Evolutionary conservation across 1,140 invertebrate genomes (phyloP).

Genomic region (Metaphire vulgaris): DNA sequence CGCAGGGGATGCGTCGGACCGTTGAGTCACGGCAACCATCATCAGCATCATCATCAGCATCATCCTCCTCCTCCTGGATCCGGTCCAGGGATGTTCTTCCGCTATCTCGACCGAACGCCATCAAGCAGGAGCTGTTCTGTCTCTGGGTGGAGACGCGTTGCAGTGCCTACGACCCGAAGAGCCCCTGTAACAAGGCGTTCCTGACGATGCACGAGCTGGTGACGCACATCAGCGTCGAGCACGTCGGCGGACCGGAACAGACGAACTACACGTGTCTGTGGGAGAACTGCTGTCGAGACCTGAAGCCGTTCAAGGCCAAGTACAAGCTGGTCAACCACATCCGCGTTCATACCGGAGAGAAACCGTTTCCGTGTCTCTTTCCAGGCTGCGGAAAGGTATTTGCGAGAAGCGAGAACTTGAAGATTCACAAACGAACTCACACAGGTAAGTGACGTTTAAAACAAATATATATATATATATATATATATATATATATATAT

Average conservation of each 20-base stretch:
- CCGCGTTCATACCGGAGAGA: constrained; percentile 95
- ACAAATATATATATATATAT: no score
- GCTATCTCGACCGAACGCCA: constrained; percentile 72
- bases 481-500: no score
- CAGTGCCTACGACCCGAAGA: constrained; percentile 53
- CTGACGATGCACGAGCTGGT: constrained; percentile 91
- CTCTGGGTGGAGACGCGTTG: constrained; percentile 62
- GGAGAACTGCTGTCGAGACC: constrained; percentile 72
- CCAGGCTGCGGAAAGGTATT: constrained; percentile 95
- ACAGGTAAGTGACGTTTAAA: constrained; percentile 60
- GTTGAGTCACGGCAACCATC: no score
- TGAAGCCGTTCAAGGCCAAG: constrained; percentile 95
- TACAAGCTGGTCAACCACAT: constrained; percentile 99
- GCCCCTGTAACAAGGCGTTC: constrained; percentile 83
- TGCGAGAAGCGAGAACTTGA: constrained; percentile 93
- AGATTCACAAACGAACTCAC: constrained; percentile 91
- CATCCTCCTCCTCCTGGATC: background rate
- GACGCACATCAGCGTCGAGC: constrained; percentile 91
- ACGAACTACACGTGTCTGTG: constrained; percentile 88
- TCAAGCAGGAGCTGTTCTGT: constrained; percentile 82
- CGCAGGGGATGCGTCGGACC: background rate
- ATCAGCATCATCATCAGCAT: no score
- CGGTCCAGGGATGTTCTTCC: constrained; percentile 67
- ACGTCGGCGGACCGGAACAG: constrained; percentile 72
- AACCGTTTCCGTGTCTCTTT: constrained; percentile 94